Percentiles rank a stretch among this genome's conserved stretches.
phyloP scores from a whole-genome alignment of 1,140 invertebrate genomes.

The Ctenoplectra terminalis region DNA sequence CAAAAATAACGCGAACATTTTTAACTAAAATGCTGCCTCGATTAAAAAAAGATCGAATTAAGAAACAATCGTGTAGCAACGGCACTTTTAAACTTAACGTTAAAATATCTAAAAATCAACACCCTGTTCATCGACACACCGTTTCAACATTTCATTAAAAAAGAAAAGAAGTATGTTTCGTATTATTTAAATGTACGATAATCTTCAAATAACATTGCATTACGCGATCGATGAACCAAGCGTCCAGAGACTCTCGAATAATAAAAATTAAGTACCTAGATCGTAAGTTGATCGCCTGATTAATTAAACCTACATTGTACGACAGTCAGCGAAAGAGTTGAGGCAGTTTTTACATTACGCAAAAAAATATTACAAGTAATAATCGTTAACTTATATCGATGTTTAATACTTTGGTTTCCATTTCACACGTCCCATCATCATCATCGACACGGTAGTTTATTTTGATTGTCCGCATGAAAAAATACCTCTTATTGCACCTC shows the following conservation, averaged over 20 bases:
- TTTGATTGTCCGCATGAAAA: slow-evolving; percentile 48
- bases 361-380: slow-evolving; percentile 29
- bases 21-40: neutral
- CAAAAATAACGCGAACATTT: slow-evolving; percentile 1
- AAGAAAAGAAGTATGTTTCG: neutral
- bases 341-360: slow-evolving; percentile 56
- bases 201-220: neutral
- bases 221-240: slow-evolving; percentile 11
- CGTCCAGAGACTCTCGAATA: slow-evolving; percentile 25
- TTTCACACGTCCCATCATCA: slow-evolving; percentile 42
- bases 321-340: slow-evolving; percentile 54
- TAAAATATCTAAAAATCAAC: neutral
- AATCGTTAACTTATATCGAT: slow-evolving; percentile 62
- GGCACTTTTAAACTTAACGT: neutral
- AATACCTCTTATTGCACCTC: slow-evolving; percentile 41
- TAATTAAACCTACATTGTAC: slow-evolving; percentile 65
- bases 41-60: neutral
- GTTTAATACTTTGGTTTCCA: slow-evolving; percentile 76
- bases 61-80: neutral
- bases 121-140: slow-evolving; percentile 9
- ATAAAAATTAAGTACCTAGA: slow-evolving; percentile 35
- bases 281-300: slow-evolving; percentile 8
- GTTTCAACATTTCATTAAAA: neutral
- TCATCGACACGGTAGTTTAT: slow-evolving; percentile 28
- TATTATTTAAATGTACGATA: neutral